Conservation (phyloP, 35 echinoderm and acorn worm genomes). For the Anneissia japonica region DNA sequence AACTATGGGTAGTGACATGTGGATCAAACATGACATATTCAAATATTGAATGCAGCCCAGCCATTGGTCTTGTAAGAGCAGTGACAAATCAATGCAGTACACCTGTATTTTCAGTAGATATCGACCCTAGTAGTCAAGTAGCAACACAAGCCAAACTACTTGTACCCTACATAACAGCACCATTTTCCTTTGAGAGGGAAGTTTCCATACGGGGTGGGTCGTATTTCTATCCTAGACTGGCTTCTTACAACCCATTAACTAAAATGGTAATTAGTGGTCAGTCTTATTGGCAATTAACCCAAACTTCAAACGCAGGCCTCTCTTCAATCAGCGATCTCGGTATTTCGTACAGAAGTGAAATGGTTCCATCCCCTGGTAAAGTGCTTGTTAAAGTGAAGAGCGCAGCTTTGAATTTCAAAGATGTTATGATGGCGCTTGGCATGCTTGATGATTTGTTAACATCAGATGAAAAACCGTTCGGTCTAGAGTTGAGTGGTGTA, state of each 20-base stretch:
- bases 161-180: constrained; percentile 7
- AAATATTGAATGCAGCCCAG: not conserved
- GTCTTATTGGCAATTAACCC: constrained; percentile 43
- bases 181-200: constrained; percentile 33
- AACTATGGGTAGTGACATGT: constrained; percentile 54
- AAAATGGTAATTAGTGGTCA: constrained; percentile 1
- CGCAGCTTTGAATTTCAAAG: constrained; percentile 41
- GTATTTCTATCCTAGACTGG: constrained; percentile 23
- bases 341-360: constrained; percentile 6
- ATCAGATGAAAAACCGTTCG: not conserved
- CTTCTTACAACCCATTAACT: constrained; percentile 5
- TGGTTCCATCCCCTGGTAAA: constrained; percentile 33
- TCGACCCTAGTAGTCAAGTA: not conserved
- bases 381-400: constrained; percentile 52
- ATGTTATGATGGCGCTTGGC: constrained; percentile 35
- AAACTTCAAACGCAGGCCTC: constrained; percentile 1
- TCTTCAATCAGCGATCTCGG: constrained; percentile 22
- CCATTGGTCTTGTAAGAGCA: constrained; percentile 45
- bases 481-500: constrained; percentile 50
- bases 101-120: constrained; percentile 38
- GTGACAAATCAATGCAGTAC: constrained; percentile 48
- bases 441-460: constrained; percentile 6
- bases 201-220: constrained; percentile 19
- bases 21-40: constrained; percentile 1
- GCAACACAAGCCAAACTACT: constrained; percentile 23